Evolutionary conservation across 2,888 invertebrate species (phyloP).

Genomic region (Flexamia atlantica): DNA sequence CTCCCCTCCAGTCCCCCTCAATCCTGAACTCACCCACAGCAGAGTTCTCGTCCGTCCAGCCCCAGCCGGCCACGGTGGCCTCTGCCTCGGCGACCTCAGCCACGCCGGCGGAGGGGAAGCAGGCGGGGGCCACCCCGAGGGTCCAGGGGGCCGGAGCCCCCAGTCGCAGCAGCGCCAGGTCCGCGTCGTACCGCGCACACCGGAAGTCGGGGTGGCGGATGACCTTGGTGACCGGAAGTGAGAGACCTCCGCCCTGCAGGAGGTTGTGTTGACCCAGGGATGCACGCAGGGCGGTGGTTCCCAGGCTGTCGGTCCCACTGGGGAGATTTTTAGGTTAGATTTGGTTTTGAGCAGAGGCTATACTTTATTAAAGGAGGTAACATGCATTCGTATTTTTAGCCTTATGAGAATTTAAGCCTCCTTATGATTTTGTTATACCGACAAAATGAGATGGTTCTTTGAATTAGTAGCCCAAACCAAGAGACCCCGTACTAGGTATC

Average conservation of each 20-base stretch:
- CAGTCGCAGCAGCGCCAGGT: slow-evolving; percentile 88
- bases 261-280: slow-evolving; percentile 86
- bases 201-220: slow-evolving; percentile 87
- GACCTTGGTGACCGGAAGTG: slow-evolving; percentile 76
- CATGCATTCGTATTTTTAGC: too few relatives aligned
- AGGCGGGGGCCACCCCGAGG: slow-evolving; percentile 85
- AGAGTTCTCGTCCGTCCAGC: slow-evolving; percentile 88
- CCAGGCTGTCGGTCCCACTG: slow-evolving; percentile 82
- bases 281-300: slow-evolving; percentile 81
- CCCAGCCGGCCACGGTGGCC: slow-evolving; percentile 91
- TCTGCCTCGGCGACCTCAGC: slow-evolving; percentile 13
- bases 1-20: too few relatives aligned
- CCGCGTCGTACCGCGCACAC: slow-evolving; percentile 75
- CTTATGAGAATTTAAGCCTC: too few relatives aligned
- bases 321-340: too few relatives aligned
- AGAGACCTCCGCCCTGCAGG: slow-evolving; percentile 72
- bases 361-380: too few relatives aligned
- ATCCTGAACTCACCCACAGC: slow-evolving; percentile 81
- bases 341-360: too few relatives aligned
- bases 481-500: too few relatives aligned
- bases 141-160: slow-evolving; percentile 82
- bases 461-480: too few relatives aligned
- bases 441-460: too few relatives aligned
- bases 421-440: too few relatives aligned
- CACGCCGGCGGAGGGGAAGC: slow-evolving; percentile 79